phyloP scores from a whole-genome alignment of 2,113 vertebrate genomes.

The Speoplatyrhinus poulsoni region DNA sequence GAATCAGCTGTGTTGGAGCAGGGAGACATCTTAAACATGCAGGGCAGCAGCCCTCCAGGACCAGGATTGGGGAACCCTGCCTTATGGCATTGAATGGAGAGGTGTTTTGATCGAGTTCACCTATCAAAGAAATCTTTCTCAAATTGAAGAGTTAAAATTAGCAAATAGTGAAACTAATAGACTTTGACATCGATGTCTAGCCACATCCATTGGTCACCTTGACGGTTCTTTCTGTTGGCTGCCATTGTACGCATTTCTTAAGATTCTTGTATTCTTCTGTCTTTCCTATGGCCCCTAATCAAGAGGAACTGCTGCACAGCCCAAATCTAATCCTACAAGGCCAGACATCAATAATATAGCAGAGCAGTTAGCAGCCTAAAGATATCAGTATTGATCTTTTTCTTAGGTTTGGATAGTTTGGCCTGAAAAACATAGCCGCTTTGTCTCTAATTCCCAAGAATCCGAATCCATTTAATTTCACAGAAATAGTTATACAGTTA shows the following conservation, averaged over 20 bases:
- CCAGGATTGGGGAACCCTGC: no score
- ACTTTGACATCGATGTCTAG: constrained; percentile 30
- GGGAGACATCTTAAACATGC: no score
- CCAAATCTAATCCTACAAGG: constrained; percentile 67
- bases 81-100: no score
- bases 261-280: constrained; percentile 34
- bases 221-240: constrained; percentile 33
- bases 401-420: constrained; percentile 64
- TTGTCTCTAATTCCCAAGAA: constrained; percentile 35
- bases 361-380: constrained; percentile 70
- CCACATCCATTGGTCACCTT: constrained; percentile 51
- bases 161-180: constrained; percentile 10
- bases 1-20: no score
- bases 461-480: constrained; percentile 64
- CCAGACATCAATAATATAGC: constrained; percentile 75
- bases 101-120: no score
- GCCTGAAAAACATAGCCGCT: constrained; percentile 64
- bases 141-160: constrained; percentile 7
- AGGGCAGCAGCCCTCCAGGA: no score
- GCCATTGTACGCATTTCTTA: constrained; percentile 34
- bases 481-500: constrained; percentile 34
- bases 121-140: constrained; percentile 1
- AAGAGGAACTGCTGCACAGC: constrained; percentile 62
- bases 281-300: constrained; percentile 39
- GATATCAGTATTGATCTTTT: constrained; percentile 75